Evolutionary conservation across 2,888 invertebrate species (phyloP).

Genomic region (Orthosia incerta): DNA sequence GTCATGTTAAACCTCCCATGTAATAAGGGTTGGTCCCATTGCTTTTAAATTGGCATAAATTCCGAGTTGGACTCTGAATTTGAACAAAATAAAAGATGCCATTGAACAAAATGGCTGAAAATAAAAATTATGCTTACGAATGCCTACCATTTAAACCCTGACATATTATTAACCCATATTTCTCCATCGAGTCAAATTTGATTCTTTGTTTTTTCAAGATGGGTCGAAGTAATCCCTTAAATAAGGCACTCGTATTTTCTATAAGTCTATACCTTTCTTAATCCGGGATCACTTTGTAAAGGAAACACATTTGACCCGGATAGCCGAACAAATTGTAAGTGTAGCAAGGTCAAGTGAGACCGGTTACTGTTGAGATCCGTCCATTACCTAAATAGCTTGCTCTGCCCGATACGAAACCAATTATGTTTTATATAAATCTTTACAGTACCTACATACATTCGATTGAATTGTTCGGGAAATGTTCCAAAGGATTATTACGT

Average conservation of each 20-base stretch:
- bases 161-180: conserved; percentile 7
- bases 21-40: no score
- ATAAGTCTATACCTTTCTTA: conserved; percentile 51
- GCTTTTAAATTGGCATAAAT: no score
- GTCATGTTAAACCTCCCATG: background rate
- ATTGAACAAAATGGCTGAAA: conserved; percentile 9
- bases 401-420: conserved; percentile 78
- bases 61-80: no score
- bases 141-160: background rate
- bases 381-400: conserved; percentile 81
- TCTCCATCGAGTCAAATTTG: background rate
- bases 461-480: conserved; percentile 53
- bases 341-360: conserved; percentile 45
- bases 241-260: conserved; percentile 38
- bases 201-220: no score
- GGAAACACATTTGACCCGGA: conserved; percentile 63
- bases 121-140: background rate
- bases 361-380: conserved; percentile 73
- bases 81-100: no score
- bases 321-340: conserved; percentile 65
- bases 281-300: conserved; percentile 62
- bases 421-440: conserved; percentile 80
- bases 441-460: conserved; percentile 36
- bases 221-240: conserved; percentile 4
- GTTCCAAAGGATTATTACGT: conserved; percentile 13